Evolutionary conservation across 2,113 vertebrate species (phyloP).

Genomic region (Xerus inauris): DNA sequence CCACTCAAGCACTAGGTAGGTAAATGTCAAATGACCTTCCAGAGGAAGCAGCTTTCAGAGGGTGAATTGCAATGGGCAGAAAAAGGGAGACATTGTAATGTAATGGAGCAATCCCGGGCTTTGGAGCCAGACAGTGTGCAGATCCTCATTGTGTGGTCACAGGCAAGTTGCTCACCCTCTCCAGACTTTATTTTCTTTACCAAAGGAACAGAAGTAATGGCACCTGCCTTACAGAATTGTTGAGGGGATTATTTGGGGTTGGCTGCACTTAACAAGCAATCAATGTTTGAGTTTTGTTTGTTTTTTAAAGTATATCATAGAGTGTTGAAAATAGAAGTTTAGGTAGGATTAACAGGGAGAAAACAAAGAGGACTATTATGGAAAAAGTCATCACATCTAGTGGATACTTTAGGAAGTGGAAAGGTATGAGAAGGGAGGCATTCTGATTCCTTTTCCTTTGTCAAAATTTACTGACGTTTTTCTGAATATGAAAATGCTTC

Average conservation of each 20-base stretch:
- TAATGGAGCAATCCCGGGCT: not conserved
- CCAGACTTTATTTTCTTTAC: not conserved
- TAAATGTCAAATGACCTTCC: conserved; percentile 35
- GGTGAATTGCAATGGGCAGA: not conserved
- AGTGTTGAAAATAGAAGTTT: not conserved
- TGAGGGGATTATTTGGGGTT: not conserved
- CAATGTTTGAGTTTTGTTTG: not conserved
- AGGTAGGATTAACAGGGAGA: not conserved
- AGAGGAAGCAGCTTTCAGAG: not conserved
- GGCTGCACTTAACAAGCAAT: not conserved
- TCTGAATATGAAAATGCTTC: conserved; percentile 43
- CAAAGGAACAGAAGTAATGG: not conserved
- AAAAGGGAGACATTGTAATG: conserved; percentile 12
- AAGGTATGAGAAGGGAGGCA: not conserved
- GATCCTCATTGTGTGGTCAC: not conserved
- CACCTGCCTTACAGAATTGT: not conserved
- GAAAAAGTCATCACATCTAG: conserved; percentile 1
- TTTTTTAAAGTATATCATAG: conserved; percentile 2
- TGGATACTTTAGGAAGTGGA: not conserved
- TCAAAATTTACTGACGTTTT: not conserved
- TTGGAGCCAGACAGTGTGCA: not conserved
- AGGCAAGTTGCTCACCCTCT: not conserved
- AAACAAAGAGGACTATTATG: not conserved
- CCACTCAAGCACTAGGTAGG: conserved; percentile 13
- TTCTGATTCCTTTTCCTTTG: not conserved